Conservation (phyloP, 2,888 invertebrate species). For the Epinotia nisella region DNA sequence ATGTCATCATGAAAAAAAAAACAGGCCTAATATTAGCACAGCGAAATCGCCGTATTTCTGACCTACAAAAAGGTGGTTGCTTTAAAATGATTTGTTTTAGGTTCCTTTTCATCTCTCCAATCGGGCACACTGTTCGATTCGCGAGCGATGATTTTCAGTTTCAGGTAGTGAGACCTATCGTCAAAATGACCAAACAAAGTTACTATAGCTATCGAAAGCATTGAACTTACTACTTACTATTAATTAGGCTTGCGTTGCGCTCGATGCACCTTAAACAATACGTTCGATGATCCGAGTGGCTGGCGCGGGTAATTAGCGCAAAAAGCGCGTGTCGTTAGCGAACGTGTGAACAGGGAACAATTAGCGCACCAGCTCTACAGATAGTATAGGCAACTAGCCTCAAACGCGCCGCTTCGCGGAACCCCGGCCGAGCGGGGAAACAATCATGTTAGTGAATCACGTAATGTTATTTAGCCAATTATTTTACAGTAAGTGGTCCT, state of each 20-base stretch:
- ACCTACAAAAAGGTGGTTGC: too few species aligned
- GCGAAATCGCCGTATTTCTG: too few species aligned
- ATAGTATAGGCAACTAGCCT: not conserved
- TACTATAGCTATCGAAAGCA: not conserved
- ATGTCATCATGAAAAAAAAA: too few species aligned
- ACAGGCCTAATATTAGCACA: too few species aligned
- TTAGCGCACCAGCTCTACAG: conserved; percentile 6
- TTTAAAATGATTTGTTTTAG: too few species aligned
- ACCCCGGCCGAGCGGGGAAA: not conserved
- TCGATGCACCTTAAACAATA: not conserved
- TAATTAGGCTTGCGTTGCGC: not conserved
- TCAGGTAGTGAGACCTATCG: not conserved
- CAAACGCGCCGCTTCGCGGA: conserved; percentile 21
- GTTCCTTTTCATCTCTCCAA: too few species aligned
- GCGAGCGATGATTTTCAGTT: not conserved
- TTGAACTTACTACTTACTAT: not conserved
- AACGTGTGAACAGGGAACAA: conserved; percentile 25
- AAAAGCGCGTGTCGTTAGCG: conserved; percentile 16
- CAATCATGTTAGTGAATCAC: not conserved
- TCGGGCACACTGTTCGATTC: too few species aligned
- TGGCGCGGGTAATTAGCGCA: conserved; percentile 17
- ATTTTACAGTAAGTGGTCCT: too few species aligned
- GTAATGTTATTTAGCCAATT: not conserved
- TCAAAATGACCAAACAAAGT: not conserved
- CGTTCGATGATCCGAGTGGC: conserved; percentile 7